phyloP scores from a whole-genome alignment of 2,888 invertebrate genomes.

The Ditylenchus weischeri region DNA sequence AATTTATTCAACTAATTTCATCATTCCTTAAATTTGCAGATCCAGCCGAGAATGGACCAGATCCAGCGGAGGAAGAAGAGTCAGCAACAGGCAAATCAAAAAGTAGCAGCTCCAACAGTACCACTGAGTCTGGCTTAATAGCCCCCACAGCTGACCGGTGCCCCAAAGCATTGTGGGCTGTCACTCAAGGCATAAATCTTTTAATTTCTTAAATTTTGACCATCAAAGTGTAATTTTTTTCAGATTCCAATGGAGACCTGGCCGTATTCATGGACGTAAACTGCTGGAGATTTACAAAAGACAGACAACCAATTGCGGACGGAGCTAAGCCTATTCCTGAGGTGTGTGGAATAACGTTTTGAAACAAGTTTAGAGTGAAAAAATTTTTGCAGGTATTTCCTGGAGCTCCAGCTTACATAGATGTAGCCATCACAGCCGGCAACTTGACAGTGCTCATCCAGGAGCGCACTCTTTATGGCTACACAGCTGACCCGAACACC shows the following conservation, averaged over 20 bases:
- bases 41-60: background rate
- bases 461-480: constrained; percentile 50
- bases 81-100: background rate
- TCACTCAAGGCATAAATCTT: constrained; percentile 13
- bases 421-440: constrained; percentile 46
- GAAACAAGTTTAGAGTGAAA: constrained; percentile 19
- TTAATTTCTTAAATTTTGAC: background rate
- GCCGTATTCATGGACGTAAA: constrained; percentile 41
- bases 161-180: constrained; percentile 21
- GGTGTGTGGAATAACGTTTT: constrained; percentile 17
- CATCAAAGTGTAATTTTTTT: constrained; percentile 19
- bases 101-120: constrained; percentile 12
- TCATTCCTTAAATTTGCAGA: background rate
- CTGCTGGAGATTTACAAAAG: constrained; percentile 34
- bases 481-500: constrained; percentile 38
- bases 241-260: constrained; percentile 38
- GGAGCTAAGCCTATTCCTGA: constrained; percentile 39
- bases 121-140: too few species aligned
- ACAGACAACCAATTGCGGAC: constrained; percentile 31
- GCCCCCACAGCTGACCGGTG: constrained; percentile 6
- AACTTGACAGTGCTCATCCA: constrained; percentile 42
- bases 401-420: constrained; percentile 45
- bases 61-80: constrained; percentile 8
- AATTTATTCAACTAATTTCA: background rate
- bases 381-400: constrained; percentile 34